A percentile compares a stretch with the other conserved stretches of the same genome.
Evolutionary conservation across 1,140 invertebrate genomes (phyloP).

Genomic region (Bombus fervidus): DNA sequence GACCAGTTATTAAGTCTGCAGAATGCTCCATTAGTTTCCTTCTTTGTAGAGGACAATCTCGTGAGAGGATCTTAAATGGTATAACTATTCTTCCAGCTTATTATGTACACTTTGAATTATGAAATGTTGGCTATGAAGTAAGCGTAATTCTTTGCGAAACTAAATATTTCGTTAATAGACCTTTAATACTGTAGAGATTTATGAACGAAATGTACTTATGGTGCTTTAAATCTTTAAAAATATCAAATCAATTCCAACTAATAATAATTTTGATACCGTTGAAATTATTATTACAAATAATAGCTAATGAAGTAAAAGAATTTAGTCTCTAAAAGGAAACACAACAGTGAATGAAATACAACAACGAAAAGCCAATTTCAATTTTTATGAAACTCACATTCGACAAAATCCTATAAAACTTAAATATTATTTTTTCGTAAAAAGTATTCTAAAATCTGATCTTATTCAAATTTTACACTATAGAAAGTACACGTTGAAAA

Average conservation of each 20-base stretch:
- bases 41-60: background rate
- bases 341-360: background rate
- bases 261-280: background rate
- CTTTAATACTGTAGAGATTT: background rate
- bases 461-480: no score
- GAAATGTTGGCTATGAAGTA: background rate
- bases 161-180: background rate
- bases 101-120: background rate
- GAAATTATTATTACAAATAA: background rate
- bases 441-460: no score
- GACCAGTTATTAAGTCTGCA: background rate
- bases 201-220: background rate
- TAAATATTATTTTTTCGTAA: no score
- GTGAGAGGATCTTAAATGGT: conserved; percentile 8
- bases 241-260: background rate
- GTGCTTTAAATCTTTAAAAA: no score
- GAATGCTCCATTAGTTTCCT: background rate
- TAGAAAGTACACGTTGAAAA: background rate
- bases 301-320: background rate
- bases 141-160: background rate
- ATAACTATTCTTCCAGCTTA: background rate
- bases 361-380: no score
- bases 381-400: no score
- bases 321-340: background rate
- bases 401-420: no score